Evolutionary conservation across 2,797 vertebrate species (phyloP), one percentile per base, ranked within the genome.

Genomic region (Trachurus trachurus): DNA sequence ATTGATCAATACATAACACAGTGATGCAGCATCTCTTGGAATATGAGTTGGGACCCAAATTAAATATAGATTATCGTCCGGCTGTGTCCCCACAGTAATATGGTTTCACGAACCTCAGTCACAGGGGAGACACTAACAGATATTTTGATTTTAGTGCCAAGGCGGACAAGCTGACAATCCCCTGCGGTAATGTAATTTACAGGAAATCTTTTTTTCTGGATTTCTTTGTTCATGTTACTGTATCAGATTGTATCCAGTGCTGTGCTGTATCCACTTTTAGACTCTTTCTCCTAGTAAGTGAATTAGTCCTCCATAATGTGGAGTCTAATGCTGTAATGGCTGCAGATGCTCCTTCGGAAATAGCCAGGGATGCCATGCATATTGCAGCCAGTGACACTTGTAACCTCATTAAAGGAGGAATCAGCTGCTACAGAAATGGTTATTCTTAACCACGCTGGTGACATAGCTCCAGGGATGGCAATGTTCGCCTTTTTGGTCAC

Each of bases 251-350:
- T 16, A 61, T 78, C 61, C 71, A 57, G 54, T 11, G 57, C 62
- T 53, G 21, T 71, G 71, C 31, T 61, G 31, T 57, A 83, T 78
- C 70, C 78, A 80, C 70, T 84, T 76, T 82, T 80, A 80, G 76
- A 57, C 77, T 72, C 49, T 74, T 75, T 85, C 34, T 81, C 62
- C 71, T 6, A 1, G 44, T 88, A 90, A 89, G 42, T 87, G 71
- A 85, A 86, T 92, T 90, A 87, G 60, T 60, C 85, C 57, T 76
- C 58, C 66, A 58, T 90, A 82, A 86, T 87, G 78, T 82, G 80
- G 63, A 60, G 79, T 72, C 71, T 92, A 87, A 86, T 82, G 60
- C 72, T 76, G 65, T 92, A 91, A 93, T 91, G 89, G 84, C 71
- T 68, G 69, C 88, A 87, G 83, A 92, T 88, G 78, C 81, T 88